Base-by-base conservation (phyloP, 2,888 invertebrate species). In the Craniophora ligustri region DNA sequence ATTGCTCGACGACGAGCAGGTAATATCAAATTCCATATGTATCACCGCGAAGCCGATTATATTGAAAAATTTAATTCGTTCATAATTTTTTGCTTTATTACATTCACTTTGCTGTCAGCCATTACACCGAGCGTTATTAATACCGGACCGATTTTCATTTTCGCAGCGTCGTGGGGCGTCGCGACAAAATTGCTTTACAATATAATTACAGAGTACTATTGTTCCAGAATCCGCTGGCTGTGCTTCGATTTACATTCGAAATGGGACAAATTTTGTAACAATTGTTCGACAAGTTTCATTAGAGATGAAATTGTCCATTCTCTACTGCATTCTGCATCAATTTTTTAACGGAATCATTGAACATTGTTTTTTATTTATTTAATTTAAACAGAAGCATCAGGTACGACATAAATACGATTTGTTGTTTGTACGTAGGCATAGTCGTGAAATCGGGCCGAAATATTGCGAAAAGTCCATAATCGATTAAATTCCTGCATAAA, bases 181-280 rank as follows among this genome's bases (percentile, higher is more conserved):
- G 65, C 68, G 79, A 81, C 82, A 76, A 83, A 91, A 91, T 91
- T 87, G 87, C 87, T 90, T 88, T 86, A 88, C 88, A 89, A 90
- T 91, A 89, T 87, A 90, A 91, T 91, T 91, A 89, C 84, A 78
- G 77, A 68, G 75, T 74, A 77, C 85, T 79, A 86, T 88, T 88
- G 89, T 88, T 78, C 82, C 71, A 76, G 75, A 79, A 82, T 79
- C 74, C 78, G 69, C 64, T 68, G 74, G 65, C 78, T 72, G 72
- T 76, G 79, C 77, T 86, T 87, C 84, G 85, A 90, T 91, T 91
- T 90, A 84, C 86, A 87, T 91, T 88, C 81, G 75, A 77, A 90
- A 86, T 81, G 80, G 79, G 65, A 75, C 76, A 34, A 81, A 86
- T 80, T 84, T 41, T 78, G 49, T 62, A 42, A 38, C 57, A 70